phyloP scores from a whole-genome alignment of 2,888 invertebrate species.

The Merodon equestris region DNA sequence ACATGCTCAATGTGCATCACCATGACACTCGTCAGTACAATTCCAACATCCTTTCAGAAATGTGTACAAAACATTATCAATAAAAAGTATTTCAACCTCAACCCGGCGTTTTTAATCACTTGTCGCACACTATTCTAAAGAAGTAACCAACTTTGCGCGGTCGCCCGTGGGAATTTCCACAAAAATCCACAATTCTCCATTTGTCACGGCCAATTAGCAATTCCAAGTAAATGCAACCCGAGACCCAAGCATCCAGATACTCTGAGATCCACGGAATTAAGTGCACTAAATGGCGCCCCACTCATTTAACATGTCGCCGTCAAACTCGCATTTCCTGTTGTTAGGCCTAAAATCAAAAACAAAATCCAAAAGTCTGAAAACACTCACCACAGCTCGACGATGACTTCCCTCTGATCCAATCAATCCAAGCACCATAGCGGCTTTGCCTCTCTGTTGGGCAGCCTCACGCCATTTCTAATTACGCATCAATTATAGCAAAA shows the following conservation, averaged over 20 bases:
- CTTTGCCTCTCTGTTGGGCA: constrained; percentile 5
- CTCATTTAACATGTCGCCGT: constrained; percentile 54
- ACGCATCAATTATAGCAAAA: constrained; percentile 63
- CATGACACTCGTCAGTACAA: too few species aligned
- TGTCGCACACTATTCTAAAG: too few species aligned
- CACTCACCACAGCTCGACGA: constrained; percentile 42
- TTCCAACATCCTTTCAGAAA: too few species aligned
- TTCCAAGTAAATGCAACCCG: constrained; percentile 49
- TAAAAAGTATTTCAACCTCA: too few species aligned
- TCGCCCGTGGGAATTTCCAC: constrained; percentile 59
- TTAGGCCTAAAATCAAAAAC: constrained; percentile 11
- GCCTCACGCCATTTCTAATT: constrained; percentile 53
- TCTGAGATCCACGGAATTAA: constrained; percentile 10
- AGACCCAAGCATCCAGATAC: not conserved
- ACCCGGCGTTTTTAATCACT: too few species aligned
- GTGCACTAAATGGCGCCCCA: constrained; percentile 68
- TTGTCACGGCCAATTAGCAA: constrained; percentile 52
- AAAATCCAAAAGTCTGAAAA: not conserved
- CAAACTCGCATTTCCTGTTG: constrained; percentile 49
- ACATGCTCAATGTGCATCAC: too few species aligned
- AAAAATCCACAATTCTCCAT: constrained; percentile 32
- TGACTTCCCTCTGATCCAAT: constrained; percentile 63
- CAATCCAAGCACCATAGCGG: constrained; percentile 51
- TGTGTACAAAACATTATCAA: too few species aligned
- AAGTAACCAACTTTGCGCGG: constrained; percentile 28